Base-by-base conservation (phyloP, 1,140 invertebrate species). In the Drosophila ohnishii region DNA sequence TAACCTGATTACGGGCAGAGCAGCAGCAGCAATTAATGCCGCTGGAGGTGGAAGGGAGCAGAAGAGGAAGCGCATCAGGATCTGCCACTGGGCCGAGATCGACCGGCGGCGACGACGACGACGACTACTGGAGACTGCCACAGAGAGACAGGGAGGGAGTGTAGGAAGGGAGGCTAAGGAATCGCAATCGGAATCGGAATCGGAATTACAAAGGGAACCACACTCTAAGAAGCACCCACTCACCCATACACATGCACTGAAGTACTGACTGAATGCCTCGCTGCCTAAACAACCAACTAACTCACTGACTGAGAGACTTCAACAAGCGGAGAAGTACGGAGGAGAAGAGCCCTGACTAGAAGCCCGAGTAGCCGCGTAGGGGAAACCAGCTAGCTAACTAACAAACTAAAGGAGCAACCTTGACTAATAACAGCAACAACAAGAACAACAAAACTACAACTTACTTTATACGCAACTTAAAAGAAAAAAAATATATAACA, bases 251-350 rank as follows among this genome's bases (percentile, higher is more conserved):
- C 75, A 76, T 75, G 75, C 79, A 88, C 79, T 88, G 84, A 87
- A 79, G 84, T 88, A 87, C 84, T 87, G 83, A 87, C 83, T 87
- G 83, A 87, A 87, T 77, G 83, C 83, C 83, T 87, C 72, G 83
- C 84, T 87, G 83, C 83, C 83, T 87, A 87, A 80, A 72, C 64
- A 86, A 83, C 63, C 66, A 87, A 86, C 83, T 87, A 86, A 86
- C 83, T 87, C 84, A 87, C 83, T 87, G 84, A 87, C 83, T 87
- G 83, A 87, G 79, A 74, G 71, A 77, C 75, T 77, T 77, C 74
- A 77, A 62, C 56, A 73, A 73, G 71, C 72, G 58, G 59, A 75
- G 59, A 66, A 73, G 70, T 25, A 72, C 25, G 58, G 48, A 82
- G 58, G 48, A 65, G 30, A 53, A 35, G 57, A 61, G 63, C 53